These are phyloP conservation scores for Heliconius hewitsoni DNA, from an alignment of 1,140 invertebrate genomes.

Conservation along the genomic window DNA sequence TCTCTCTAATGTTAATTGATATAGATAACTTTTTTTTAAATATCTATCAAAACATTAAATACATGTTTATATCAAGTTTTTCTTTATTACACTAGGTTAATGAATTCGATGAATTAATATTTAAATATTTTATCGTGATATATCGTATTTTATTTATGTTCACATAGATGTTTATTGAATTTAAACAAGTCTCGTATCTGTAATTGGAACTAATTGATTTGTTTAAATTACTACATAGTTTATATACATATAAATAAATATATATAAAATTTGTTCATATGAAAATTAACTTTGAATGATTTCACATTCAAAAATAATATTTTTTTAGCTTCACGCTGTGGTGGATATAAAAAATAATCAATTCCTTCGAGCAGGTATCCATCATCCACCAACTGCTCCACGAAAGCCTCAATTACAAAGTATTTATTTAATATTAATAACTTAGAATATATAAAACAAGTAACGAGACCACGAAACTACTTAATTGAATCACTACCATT, in stretches of 20 bases:
- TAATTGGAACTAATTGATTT: background rate
- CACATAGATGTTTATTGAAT: background rate
- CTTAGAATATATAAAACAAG: background rate
- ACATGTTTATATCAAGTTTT: background rate
- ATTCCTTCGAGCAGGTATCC: too few relatives aligned
- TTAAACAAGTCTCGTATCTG: background rate
- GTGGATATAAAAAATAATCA: too few relatives aligned
- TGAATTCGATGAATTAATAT: background rate
- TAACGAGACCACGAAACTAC: background rate
- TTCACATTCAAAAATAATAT: background rate
- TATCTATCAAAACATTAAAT: too few relatives aligned
- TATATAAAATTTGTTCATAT: background rate
- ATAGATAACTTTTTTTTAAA: too few relatives aligned
- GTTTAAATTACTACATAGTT: background rate
- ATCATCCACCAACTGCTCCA: too few relatives aligned
- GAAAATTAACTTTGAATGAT: background rate
- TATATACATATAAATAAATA: too few relatives aligned
- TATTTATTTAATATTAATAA: background rate
- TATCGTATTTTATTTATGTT: background rate
- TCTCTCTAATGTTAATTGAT: too few relatives aligned
- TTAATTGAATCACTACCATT: constrained; percentile 25
- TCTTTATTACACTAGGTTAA: background rate
- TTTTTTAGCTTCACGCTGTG: too few relatives aligned
- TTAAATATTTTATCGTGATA: background rate
- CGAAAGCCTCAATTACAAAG: background rate